A percentile compares a stretch with the other conserved stretches of the same genome.
phyloP scores from a whole-genome alignment of 1,140 invertebrate genomes.

The Drosophila miranda region DNA sequence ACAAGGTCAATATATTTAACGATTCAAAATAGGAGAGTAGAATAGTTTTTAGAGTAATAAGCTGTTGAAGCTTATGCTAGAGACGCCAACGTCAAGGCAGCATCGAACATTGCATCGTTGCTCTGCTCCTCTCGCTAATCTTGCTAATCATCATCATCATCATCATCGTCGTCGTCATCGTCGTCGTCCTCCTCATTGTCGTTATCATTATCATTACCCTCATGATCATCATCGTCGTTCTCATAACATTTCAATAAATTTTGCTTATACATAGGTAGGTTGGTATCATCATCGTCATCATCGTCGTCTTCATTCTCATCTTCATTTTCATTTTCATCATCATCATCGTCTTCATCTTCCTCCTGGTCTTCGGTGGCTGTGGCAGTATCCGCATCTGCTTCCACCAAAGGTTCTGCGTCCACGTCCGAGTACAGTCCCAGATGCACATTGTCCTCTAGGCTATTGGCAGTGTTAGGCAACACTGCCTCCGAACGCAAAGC shows the following conservation, averaged over 20 bases:
- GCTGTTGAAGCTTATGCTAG: slow-evolving; percentile 12
- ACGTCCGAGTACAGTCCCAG: slow-evolving; percentile 40
- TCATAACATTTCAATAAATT: background rate
- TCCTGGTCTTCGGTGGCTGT: slow-evolving; percentile 36
- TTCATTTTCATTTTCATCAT: slow-evolving; percentile 14
- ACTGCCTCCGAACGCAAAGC: slow-evolving; percentile 48
- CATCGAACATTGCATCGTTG: background rate
- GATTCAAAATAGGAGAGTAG: slow-evolving; percentile 23
- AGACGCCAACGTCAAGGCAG: slow-evolving; percentile 2
- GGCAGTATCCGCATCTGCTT: slow-evolving; percentile 13
- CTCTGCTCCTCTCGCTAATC: background rate
- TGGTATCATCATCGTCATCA: slow-evolving; percentile 11
- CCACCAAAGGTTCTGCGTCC: slow-evolving; percentile 1
- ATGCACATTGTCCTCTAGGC: slow-evolving; percentile 31
- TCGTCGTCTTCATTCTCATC: slow-evolving; percentile 29
- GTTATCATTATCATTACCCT: slow-evolving; percentile 22
- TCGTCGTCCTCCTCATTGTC: slow-evolving; percentile 22
- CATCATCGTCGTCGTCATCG: slow-evolving; percentile 26
- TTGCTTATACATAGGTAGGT: too few relatives aligned
- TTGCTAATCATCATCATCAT: too few relatives aligned
- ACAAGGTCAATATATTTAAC: background rate
- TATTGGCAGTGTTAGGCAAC: slow-evolving; percentile 11
- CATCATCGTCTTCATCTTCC: slow-evolving; percentile 16
- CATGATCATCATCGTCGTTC: slow-evolving; percentile 24
- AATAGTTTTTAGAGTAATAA: slow-evolving; percentile 1